Base-by-base conservation (phyloP, 2,797 vertebrate species). In the Choloepus didactylus region DNA sequence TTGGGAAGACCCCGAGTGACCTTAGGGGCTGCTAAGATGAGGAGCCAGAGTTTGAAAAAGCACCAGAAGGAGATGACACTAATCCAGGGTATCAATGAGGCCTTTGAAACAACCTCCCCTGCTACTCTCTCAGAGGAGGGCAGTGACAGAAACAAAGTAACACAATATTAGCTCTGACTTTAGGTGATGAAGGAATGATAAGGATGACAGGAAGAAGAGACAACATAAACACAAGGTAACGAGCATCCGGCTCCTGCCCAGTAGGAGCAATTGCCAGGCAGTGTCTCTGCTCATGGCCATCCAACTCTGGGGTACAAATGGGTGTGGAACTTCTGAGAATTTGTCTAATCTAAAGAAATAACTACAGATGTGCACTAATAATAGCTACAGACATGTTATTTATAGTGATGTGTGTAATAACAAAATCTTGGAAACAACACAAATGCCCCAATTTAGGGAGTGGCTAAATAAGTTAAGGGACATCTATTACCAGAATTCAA, bases 331-430 rank as follows among this genome's bases (percentile, higher is more conserved):
- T 91, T 62, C 80, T 59, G 27, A 54, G n/a, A 70, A 91, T 51
- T 84, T 67, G 87, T 87, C 64, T 83, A 21, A 44, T 29, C 59
- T 81, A 89, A 41, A 82, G 72, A 82, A 94, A 90, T 29, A 60
- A 75, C 49, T 19, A 18, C 5, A 70, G 18, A 31, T 5, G 1
- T 49, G 27, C 41, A 77, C 12, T 7, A 46, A 31, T 16, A 67
- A 25, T 0, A 51, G 60, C 5, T 41, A 72, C 60, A 75, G 85
- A 79, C 27, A 31, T 1, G 29, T 31, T 44, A 62, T 51, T 67
- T 83, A 83, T 29, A 4, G 19, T 2, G 35, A 72, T 6, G 29
- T 49, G 72, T 46, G 21, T 29, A 62, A 83, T 9, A 89, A 86
- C 84, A 67, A 46, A 90, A 90, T 79, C n/a, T 31, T 38, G 59